Conservation (phyloP, 2,888 invertebrate species). For the Pammene fasciana region DNA sequence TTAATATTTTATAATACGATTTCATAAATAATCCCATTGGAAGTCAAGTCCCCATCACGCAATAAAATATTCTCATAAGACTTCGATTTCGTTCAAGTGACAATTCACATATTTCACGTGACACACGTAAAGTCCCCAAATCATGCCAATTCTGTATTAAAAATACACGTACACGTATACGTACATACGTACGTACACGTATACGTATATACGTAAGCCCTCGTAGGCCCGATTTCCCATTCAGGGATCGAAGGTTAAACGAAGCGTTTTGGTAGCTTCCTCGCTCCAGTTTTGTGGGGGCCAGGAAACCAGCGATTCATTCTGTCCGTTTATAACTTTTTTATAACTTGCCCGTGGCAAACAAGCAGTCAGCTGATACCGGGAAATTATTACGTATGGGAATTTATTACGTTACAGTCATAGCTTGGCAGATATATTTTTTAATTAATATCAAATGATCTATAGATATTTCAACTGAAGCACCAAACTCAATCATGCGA, state of each 20-base stretch:
- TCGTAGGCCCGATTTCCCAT: conserved; percentile 63
- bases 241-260: conserved; percentile 77
- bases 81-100: conserved; percentile 30
- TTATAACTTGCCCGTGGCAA: too few relatives aligned
- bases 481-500: too few relatives aligned
- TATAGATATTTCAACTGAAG: too few relatives aligned
- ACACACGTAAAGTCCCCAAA: conserved; percentile 30
- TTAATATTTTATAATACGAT: too few relatives aligned
- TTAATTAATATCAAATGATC: too few relatives aligned
- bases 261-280: conserved; percentile 68
- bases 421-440: too few relatives aligned
- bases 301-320: conserved; percentile 48
- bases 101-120: conserved; percentile 31
- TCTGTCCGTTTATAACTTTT: too few relatives aligned
- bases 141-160: conserved; percentile 37
- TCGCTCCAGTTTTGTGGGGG: conserved; percentile 52
- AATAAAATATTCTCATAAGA: conserved; percentile 5
- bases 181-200: conserved; percentile 17
- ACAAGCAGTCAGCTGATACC: too few relatives aligned
- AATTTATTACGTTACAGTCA: too few relatives aligned
- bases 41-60: neutral
- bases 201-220: conserved; percentile 25
- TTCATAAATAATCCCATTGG: too few relatives aligned
- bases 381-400: too few relatives aligned
- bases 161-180: conserved; percentile 22